These are phyloP conservation scores for Chironomus tentans DNA, from an alignment of 2,888 invertebrate genomes.

Conservation along the genomic window DNA sequence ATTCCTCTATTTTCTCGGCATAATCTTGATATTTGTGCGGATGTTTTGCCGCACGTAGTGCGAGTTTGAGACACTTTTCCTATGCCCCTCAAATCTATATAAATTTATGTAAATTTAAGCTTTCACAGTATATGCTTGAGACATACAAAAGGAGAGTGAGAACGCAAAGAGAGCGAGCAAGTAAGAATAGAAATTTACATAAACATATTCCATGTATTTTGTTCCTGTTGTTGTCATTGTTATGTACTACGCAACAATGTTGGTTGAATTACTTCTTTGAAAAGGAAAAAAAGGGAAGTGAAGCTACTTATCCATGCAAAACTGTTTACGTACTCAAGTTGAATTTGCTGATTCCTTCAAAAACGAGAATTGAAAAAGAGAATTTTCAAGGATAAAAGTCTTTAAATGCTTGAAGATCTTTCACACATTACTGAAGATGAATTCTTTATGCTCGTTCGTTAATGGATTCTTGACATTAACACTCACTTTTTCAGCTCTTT, in stretches of 20 bases:
- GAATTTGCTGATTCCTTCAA: too few species aligned
- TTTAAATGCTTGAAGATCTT: too few species aligned
- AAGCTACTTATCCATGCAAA: background rate
- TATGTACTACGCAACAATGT: background rate
- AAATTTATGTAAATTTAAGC: conserved; percentile 12
- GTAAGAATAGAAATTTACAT: background rate
- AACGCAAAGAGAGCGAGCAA: background rate
- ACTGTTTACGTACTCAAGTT: background rate
- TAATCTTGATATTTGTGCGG: background rate
- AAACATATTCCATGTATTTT: conserved; percentile 15
- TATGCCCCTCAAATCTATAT: background rate
- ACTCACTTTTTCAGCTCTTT: too few species aligned
- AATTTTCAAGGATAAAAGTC: too few species aligned
- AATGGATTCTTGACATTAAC: too few species aligned
- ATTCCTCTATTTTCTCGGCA: background rate
- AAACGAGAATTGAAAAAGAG: too few species aligned
- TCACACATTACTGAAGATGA: too few species aligned
- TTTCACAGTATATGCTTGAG: background rate
- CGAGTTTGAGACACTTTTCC: background rate
- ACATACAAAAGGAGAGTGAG: background rate
- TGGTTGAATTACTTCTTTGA: background rate
- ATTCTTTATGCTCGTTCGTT: too few species aligned
- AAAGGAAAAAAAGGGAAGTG: too few species aligned
- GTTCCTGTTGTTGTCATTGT: background rate
- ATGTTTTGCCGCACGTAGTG: background rate